These are phyloP conservation scores for Physocephala rufipes DNA, from an alignment of 2,888 invertebrate species.

Conservation along the genomic window DNA sequence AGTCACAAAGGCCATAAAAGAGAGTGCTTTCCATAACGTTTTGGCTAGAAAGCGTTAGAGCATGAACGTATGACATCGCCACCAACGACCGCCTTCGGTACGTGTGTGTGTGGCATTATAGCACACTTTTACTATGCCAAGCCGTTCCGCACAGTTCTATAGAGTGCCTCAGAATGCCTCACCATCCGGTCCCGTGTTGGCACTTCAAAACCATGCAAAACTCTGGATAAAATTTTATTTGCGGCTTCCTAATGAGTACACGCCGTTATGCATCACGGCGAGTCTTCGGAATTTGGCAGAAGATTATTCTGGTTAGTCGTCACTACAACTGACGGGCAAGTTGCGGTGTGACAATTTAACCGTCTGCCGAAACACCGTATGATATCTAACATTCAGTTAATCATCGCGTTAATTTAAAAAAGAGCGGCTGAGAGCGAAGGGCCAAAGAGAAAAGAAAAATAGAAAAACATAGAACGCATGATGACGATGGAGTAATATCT, in stretches of 20 bases:
- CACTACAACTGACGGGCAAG: no score
- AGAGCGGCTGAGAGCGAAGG: no score
- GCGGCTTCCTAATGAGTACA: conserved; percentile 30
- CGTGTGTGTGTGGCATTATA: background rate
- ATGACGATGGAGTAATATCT: no score
- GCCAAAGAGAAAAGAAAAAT: no score
- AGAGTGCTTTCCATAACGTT: no score
- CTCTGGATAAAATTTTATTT: conserved; percentile 28
- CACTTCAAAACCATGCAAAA: conserved; percentile 30
- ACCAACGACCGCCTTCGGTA: background rate
- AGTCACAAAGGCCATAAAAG: conserved; percentile 3
- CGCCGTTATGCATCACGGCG: conserved; percentile 11
- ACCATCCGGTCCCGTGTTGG: background rate
- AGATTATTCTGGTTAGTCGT: background rate
- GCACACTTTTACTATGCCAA: background rate
- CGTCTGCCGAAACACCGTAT: background rate
- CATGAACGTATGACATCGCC: no score
- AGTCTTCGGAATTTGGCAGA: background rate
- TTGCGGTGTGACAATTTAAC: background rate
- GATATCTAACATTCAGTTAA: background rate
- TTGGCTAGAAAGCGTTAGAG: no score
- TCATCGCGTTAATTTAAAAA: background rate
- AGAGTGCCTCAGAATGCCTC: background rate
- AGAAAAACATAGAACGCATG: no score
- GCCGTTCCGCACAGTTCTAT: background rate